phyloP scores from a whole-genome alignment of 1,140 invertebrate species.

The Drosophila willistoni region DNA sequence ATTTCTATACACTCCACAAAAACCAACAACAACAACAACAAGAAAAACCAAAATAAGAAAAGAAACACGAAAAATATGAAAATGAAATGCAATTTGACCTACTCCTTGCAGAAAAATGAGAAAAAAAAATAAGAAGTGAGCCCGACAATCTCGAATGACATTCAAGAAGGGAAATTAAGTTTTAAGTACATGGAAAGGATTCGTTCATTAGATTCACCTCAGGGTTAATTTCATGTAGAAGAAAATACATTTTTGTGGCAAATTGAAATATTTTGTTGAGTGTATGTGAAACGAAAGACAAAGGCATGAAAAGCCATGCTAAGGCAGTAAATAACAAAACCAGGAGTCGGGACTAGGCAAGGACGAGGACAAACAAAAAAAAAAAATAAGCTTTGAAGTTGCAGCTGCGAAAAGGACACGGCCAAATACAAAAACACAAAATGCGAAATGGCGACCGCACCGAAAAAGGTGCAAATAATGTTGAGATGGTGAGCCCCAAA shows the following conservation, averaged over 20 bases:
- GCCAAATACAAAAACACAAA: constrained; percentile 31
- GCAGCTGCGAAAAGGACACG: constrained; percentile 40
- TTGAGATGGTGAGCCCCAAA: constrained; percentile 60
- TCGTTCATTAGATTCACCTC: background rate
- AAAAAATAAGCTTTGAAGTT: constrained; percentile 63
- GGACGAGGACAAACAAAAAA: constrained; percentile 18
- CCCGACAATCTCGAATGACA: background rate
- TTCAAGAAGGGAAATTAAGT: background rate
- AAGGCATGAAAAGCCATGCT: constrained; percentile 44
- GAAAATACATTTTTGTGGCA: background rate
- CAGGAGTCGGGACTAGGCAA: constrained; percentile 27
- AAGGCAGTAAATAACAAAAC: constrained; percentile 56
- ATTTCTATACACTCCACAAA: constrained; percentile 13
- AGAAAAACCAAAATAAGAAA: constrained; percentile 30
- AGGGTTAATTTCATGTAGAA: background rate
- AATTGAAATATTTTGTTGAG: background rate
- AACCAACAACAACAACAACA: constrained; percentile 21
- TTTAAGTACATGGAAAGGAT: background rate
- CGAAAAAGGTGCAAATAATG: constrained; percentile 75
- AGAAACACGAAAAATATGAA: constrained; percentile 8
- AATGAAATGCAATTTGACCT: constrained; percentile 3
- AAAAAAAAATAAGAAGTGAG: too few species aligned
- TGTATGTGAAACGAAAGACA: constrained; percentile 9
- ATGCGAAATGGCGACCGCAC: constrained; percentile 37
- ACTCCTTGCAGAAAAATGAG: background rate